Conservation (phyloP, 2,888 invertebrate species). For the Aphelenchoides bicaudatus region DNA sequence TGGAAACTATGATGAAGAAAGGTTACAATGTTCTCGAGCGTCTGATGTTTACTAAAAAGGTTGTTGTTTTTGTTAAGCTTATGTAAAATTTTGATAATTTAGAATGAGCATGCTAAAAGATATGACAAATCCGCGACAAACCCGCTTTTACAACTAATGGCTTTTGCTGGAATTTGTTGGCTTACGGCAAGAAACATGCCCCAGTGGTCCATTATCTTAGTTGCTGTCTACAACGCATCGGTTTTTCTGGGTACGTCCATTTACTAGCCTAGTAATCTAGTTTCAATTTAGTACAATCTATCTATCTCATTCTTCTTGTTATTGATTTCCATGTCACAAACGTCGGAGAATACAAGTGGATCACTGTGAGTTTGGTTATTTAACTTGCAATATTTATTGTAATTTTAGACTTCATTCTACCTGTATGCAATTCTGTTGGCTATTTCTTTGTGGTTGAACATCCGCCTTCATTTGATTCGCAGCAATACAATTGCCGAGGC, state of each 20-base stretch:
- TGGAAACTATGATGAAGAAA: neutral
- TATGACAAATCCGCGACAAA: neutral
- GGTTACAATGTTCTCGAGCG: neutral
- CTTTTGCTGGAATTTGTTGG: constrained; percentile 3
- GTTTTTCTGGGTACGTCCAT: constrained; percentile 2
- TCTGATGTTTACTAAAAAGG: constrained; percentile 9
- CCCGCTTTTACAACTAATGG: neutral
- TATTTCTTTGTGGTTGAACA: constrained; percentile 11
- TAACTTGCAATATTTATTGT: too few relatives aligned
- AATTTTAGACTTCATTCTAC: neutral
- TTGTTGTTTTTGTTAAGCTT: neutral
- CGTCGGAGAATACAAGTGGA: constrained; percentile 8
- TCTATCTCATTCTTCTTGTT: neutral
- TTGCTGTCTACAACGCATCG: constrained; percentile 1
- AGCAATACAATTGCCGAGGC: neutral
- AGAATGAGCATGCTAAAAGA: neutral
- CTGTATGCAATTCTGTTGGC: neutral
- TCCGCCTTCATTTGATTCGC: constrained; percentile 1
- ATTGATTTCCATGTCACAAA: constrained; percentile 8
- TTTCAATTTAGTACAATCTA: constrained; percentile 1
- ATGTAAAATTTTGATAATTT: neutral
- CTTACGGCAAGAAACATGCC: neutral
- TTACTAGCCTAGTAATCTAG: neutral
- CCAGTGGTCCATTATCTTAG: neutral
- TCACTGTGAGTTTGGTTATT: too few relatives aligned